These are phyloP conservation scores for Bombus superbus DNA, from an alignment of 1,140 invertebrate genomes.

Conservation along the genomic window DNA sequence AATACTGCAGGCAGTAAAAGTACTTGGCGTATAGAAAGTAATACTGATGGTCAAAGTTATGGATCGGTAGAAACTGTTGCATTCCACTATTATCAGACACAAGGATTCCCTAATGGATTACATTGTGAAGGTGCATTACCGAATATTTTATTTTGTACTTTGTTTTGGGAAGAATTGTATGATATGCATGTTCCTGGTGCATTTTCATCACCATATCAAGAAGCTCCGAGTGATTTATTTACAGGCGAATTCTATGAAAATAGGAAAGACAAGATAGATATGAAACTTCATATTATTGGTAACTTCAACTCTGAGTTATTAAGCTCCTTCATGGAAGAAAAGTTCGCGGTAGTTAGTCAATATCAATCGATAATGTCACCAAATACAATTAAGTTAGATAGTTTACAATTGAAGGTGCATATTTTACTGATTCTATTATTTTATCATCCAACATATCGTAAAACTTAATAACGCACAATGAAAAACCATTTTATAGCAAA, in stretches of 20 bases:
- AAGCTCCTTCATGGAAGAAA: conserved; percentile 73
- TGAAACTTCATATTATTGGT: conserved; percentile 81
- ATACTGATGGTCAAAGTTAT: conserved; percentile 55
- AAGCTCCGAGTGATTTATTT: conserved; percentile 87
- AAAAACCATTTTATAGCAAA: conserved; percentile 75
- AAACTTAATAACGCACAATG: background rate
- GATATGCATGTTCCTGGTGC: conserved; percentile 84
- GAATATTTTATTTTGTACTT: conserved; percentile 85
- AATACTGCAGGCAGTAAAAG: conserved; percentile 65
- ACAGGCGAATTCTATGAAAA: conserved; percentile 86
- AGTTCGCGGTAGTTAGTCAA: conserved; percentile 69
- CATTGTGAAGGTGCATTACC: conserved; percentile 89
- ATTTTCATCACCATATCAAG: conserved; percentile 87
- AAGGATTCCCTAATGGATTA: conserved; percentile 78
- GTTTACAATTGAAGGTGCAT: conserved; percentile 29
- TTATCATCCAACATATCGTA: background rate
- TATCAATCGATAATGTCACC: conserved; percentile 39
- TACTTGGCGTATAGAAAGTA: conserved; percentile 65
- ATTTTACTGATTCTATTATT: conserved; percentile 16
- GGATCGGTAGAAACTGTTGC: conserved; percentile 74
- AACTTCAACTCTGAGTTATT: conserved; percentile 76
- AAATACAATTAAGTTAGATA: conserved; percentile 24
- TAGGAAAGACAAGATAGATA: conserved; percentile 84
- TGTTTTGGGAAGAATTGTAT: conserved; percentile 92
- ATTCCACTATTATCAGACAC: conserved; percentile 65